phyloP scores from a whole-genome alignment of 2,888 invertebrate species.

The Caprella mutica region DNA sequence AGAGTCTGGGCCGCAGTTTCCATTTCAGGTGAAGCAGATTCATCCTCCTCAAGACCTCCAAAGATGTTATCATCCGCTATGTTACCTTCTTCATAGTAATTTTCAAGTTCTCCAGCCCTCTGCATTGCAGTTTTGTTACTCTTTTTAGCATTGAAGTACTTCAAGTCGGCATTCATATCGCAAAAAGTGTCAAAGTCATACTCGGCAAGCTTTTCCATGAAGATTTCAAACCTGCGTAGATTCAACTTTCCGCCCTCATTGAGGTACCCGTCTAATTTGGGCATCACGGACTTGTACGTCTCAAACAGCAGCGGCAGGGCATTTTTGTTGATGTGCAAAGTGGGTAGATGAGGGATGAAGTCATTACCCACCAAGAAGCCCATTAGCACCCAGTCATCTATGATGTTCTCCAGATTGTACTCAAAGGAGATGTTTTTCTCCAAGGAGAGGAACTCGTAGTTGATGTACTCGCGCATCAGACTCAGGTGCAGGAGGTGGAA shows the following conservation, averaged over 20 bases:
- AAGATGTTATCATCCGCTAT: conserved; percentile 10
- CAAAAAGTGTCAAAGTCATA: conserved; percentile 64
- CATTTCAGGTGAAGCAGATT: not conserved
- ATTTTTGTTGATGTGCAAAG: conserved; percentile 83
- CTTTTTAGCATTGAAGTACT: conserved; percentile 68
- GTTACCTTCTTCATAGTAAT: conserved; percentile 20
- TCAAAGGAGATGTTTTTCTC: conserved; percentile 56
- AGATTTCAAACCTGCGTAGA: conserved; percentile 69
- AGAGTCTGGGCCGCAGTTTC: conserved; percentile 1
- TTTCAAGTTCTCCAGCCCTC: conserved; percentile 13
- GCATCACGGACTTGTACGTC: conserved; percentile 75
- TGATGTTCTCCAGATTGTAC: conserved; percentile 77
- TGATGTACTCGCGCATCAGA: conserved; percentile 47
- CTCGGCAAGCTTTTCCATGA: conserved; percentile 60
- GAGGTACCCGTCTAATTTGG: conserved; percentile 78
- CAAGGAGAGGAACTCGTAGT: conserved; percentile 40
- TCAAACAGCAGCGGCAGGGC: conserved; percentile 75
- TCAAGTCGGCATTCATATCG: conserved; percentile 58
- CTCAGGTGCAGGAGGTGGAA: conserved; percentile 89
- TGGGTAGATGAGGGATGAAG: conserved; percentile 90
- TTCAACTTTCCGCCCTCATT: conserved; percentile 80
- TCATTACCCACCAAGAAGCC: conserved; percentile 96
- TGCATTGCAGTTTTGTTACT: conserved; percentile 9
- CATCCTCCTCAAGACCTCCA: not conserved
- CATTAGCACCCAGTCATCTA: conserved; percentile 98